Conservation (phyloP, 2,113 vertebrate genomes). For the Marmota flaviventris region DNA sequence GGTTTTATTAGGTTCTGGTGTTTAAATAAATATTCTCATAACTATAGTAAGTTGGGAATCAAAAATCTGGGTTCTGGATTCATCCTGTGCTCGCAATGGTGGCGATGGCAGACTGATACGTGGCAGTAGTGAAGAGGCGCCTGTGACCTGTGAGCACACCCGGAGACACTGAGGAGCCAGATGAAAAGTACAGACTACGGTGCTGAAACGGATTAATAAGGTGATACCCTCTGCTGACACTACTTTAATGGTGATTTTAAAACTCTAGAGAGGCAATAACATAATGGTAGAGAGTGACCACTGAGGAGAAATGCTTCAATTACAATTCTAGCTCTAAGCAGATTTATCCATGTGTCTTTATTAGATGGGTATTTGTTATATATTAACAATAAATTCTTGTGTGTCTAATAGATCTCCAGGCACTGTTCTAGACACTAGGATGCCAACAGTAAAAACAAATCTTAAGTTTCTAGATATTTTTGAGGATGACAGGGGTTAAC, state of each 20-base stretch:
- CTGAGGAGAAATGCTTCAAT: not conserved
- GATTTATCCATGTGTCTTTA: not conserved
- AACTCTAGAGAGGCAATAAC: slow-evolving; percentile 63
- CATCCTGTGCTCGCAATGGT: too few relatives aligned
- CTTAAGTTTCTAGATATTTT: not conserved
- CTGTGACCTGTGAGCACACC: too few relatives aligned
- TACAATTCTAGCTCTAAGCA: slow-evolving; percentile 39
- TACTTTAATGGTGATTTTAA: slow-evolving; percentile 68
- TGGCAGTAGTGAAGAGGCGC: too few relatives aligned
- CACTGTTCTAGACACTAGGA: not conserved
- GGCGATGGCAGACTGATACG: too few relatives aligned
- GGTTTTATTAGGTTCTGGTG: too few relatives aligned
- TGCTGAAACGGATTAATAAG: not conserved
- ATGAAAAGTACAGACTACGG: too few relatives aligned
- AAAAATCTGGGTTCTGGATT: not conserved
- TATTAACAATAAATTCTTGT: not conserved
- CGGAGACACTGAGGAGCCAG: too few relatives aligned
- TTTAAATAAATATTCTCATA: not conserved
- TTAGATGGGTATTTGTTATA: too few relatives aligned
- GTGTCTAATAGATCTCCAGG: not conserved
- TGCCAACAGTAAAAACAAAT: slow-evolving; percentile 3
- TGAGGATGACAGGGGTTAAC: not conserved
- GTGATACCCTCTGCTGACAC: slow-evolving; percentile 64
- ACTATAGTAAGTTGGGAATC: not conserved
- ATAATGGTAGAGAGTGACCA: slow-evolving; percentile 62